A percentile compares a stretch with the other conserved stretches of the same genome.
Evolutionary conservation across 2,113 vertebrate species (phyloP).

Genomic region (Mastomys coucha): DNA sequence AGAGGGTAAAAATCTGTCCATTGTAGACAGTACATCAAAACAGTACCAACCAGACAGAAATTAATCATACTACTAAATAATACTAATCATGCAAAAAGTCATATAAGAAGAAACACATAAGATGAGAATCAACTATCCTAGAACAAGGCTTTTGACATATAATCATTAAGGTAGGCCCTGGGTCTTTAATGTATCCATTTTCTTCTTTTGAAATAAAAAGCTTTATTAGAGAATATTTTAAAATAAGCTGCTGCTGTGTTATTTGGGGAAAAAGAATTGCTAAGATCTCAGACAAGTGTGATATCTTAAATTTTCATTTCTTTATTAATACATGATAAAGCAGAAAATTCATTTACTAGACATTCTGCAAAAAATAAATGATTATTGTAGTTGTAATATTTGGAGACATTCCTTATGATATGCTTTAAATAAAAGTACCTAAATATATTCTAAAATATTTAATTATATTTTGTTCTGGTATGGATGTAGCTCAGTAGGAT

Average conservation of each 20-base stretch:
- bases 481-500: neutral
- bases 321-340: constrained; percentile 49
- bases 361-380: neutral
- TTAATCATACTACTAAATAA: neutral
- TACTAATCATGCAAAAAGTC: neutral
- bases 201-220: neutral
- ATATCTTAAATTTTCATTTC: neutral
- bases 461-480: neutral
- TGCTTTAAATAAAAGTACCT: constrained; percentile 10
- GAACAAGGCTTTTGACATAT: neutral
- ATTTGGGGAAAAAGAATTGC: neutral
- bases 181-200: neutral
- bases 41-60: neutral
- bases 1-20: neutral
- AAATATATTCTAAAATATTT: constrained; percentile 52
- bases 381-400: constrained; percentile 26
- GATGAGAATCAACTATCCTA: neutral
- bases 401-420: constrained; percentile 41
- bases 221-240: constrained; percentile 21
- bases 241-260: neutral
- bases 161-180: neutral
- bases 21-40: neutral
- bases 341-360: neutral
- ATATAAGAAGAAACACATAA: neutral
- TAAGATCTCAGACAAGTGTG: neutral